Conservation (phyloP, 2,113 vertebrate genomes). For the Dipodomys merriami region DNA sequence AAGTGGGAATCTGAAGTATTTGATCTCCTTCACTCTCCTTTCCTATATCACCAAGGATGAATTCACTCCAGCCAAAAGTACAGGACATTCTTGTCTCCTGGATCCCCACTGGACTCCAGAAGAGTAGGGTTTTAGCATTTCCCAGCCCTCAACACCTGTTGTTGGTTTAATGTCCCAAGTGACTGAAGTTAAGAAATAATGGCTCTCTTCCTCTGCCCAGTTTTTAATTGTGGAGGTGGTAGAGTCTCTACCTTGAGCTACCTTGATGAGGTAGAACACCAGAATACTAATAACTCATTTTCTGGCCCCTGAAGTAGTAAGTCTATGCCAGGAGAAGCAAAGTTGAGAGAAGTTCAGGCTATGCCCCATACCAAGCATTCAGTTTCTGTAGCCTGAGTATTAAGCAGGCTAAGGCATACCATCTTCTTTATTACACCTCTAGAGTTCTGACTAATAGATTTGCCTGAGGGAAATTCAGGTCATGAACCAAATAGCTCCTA, state of each 20-base stretch:
- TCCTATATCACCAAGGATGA: background rate
- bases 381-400: background rate
- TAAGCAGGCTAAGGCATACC: background rate
- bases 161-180: background rate
- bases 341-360: background rate
- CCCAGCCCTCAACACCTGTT: background rate
- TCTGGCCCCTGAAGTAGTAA: background rate
- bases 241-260: background rate
- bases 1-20: background rate
- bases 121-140: background rate
- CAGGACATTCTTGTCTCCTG: background rate
- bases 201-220: background rate
- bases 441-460: background rate
- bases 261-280: background rate
- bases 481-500: background rate
- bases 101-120: background rate
- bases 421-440: background rate
- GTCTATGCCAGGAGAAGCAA: background rate
- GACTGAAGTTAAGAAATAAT: background rate
- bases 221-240: background rate
- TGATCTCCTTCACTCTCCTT: background rate
- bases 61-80: background rate
- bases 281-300: background rate
- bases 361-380: background rate
- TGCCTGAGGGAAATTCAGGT: background rate